These are phyloP conservation scores for Chloebia gouldiae DNA, from an alignment of 2,113 vertebrate species.

Conservation along the genomic window DNA sequence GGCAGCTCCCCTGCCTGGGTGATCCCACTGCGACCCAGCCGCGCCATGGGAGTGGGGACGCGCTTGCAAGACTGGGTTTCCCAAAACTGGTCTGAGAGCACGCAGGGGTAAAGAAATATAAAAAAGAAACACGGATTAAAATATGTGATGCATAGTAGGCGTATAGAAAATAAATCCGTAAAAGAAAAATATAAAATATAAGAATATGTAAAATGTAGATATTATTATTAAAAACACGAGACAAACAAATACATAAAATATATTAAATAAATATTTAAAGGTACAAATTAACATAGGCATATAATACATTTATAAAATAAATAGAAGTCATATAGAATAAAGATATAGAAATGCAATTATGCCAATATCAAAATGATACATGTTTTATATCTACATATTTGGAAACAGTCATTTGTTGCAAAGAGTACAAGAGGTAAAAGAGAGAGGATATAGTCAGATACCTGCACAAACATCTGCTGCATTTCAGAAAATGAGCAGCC, in stretches of 20 bases:
- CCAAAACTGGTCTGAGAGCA: not conserved
- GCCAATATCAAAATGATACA: not conserved
- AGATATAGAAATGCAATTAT: accelerated
- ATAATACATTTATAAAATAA: not conserved
- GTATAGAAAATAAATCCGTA: not conserved
- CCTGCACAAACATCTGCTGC: not conserved
- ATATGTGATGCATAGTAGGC: accelerated
- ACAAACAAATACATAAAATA: not conserved
- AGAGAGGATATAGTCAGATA: not conserved
- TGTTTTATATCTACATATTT: not conserved
- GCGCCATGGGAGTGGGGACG: accelerated
- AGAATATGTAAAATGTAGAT: not conserved
- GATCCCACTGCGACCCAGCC: not conserved
- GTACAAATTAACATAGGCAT: not conserved
- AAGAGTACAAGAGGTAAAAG: not conserved
- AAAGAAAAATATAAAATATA: not conserved
- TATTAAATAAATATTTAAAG: not conserved
- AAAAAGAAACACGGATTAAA: not conserved
- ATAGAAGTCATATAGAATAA: not conserved
- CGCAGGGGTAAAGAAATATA: accelerated
- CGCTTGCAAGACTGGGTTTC: accelerated
- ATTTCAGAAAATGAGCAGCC: not conserved
- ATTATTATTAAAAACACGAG: not conserved
- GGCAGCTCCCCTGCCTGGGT: no score
- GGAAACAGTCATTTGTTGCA: not conserved